Percentiles rank a stretch among this genome's conserved stretches.
These are phyloP conservation scores for Cepphus grylle DNA, from an alignment of 2,113 vertebrate genomes.

Conservation along the genomic window DNA sequence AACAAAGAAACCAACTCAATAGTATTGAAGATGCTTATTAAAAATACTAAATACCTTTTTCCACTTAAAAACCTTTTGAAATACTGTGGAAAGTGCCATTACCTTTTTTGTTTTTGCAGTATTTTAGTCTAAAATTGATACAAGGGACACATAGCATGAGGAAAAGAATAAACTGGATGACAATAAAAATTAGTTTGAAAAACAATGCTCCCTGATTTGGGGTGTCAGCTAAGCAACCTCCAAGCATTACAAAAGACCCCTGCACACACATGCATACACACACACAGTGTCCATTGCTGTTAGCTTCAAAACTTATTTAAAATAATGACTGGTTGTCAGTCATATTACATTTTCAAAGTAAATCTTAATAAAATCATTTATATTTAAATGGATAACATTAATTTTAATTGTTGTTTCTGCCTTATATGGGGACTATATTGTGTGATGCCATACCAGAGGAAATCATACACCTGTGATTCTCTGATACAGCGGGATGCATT, in stretches of 20 bases:
- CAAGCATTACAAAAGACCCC: not conserved
- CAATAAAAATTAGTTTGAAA: slow-evolving; percentile 78
- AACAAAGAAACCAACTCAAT: slow-evolving; percentile 99
- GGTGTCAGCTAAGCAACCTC: slow-evolving; percentile 31
- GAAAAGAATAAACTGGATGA: slow-evolving; percentile 81
- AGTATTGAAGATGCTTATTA: slow-evolving; percentile 99
- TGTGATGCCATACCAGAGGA: not conserved
- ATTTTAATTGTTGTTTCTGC: not conserved
- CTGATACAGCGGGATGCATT: not conserved
- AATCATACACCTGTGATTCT: not conserved
- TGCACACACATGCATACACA: not conserved
- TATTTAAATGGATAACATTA: not conserved
- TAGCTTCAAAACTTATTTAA: slow-evolving; percentile 17
- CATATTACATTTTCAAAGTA: slow-evolving; percentile 1
- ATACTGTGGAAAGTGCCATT: slow-evolving; percentile 82
- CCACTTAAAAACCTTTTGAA: slow-evolving; percentile 88
- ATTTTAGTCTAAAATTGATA: slow-evolving; percentile 84
- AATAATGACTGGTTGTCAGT: slow-evolving; percentile 28
- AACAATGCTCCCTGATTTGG: slow-evolving; percentile 34
- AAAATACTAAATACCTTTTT: slow-evolving; percentile 99
- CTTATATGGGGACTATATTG: not conserved
- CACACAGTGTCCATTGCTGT: not conserved
- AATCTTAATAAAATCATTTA: slow-evolving; percentile 10
- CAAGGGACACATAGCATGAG: slow-evolving; percentile 69
- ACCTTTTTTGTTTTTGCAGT: slow-evolving; percentile 79